Evolutionary conservation across 2,113 vertebrate genomes (phyloP).

Genomic region (Microtus oregoni): DNA sequence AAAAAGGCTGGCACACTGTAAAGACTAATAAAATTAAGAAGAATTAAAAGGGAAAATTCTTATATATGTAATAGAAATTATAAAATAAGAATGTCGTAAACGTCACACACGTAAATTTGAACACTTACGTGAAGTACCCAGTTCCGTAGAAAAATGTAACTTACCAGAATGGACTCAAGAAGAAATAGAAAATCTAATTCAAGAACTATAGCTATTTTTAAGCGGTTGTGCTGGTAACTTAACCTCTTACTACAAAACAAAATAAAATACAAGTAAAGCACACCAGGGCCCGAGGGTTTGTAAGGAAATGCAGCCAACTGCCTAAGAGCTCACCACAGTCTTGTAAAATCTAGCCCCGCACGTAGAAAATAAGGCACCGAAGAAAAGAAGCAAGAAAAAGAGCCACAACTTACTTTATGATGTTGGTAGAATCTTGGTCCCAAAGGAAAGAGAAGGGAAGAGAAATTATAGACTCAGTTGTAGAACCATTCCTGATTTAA

Average conservation of each 20-base stretch:
- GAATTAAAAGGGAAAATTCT: neutral
- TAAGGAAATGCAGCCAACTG: neutral
- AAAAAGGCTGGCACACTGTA: slow-evolving; percentile 22
- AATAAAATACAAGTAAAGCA: slow-evolving; percentile 55
- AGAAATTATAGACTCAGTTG: neutral
- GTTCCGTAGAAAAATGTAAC: slow-evolving; percentile 58
- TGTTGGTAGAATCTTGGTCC: neutral
- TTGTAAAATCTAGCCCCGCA: neutral
- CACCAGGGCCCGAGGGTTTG: neutral
- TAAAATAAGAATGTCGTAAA: slow-evolving; percentile 20
- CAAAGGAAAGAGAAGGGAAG: slow-evolving; percentile 2
- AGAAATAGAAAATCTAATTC: slow-evolving; percentile 67
- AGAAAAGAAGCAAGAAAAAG: neutral
- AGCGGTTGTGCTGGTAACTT: slow-evolving; percentile 24
- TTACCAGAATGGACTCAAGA: slow-evolving; percentile 55
- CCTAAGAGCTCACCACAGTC: neutral
- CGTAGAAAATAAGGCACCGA: neutral
- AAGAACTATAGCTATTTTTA: slow-evolving; percentile 37
- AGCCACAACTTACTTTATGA: neutral
- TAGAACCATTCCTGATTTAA: neutral
- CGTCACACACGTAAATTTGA: slow-evolving; percentile 34
- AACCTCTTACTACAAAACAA: slow-evolving; percentile 25
- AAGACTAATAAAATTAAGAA: neutral
- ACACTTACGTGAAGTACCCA: slow-evolving; percentile 15
- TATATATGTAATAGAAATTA: neutral